Percentiles rank a stretch among this genome's conserved stretches.
These are phyloP conservation scores for Rotaria socialis DNA, from an alignment of 2,888 invertebrate genomes.

Conservation along the genomic window DNA sequence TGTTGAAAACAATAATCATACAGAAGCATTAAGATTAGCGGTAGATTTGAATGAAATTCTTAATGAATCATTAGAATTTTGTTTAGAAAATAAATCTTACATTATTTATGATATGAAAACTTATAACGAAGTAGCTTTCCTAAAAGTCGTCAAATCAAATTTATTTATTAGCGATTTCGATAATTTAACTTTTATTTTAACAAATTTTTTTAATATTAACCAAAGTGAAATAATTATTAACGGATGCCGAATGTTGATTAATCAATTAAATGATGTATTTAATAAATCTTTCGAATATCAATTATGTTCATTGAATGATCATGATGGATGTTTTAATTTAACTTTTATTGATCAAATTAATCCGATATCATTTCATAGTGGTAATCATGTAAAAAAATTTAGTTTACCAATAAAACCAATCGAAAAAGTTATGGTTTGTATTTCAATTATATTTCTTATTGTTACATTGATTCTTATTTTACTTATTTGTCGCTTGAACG, in stretches of 20 bases:
- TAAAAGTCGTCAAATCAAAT: not conserved
- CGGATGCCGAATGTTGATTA: not conserved
- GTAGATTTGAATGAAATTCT: not conserved
- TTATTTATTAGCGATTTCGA: not conserved
- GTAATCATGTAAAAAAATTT: not conserved
- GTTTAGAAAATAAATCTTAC: not conserved
- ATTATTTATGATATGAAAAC: not conserved
- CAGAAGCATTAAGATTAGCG: not conserved
- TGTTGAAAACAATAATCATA: not conserved
- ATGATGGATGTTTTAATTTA: not conserved
- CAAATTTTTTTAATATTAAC: not conserved
- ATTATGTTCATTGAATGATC: not conserved
- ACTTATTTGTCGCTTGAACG: constrained; percentile 13
- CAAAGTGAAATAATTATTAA: not conserved
- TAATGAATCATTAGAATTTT: not conserved
- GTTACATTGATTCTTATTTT: not conserved
- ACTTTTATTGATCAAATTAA: not conserved
- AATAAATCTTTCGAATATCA: not conserved
- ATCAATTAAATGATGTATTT: not conserved
- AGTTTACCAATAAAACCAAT: constrained; percentile 6
- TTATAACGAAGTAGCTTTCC: not conserved
- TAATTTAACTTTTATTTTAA: not conserved
- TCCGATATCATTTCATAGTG: not conserved
- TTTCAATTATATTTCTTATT: not conserved
- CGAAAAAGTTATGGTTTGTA: not conserved